phyloP scores from a whole-genome alignment of 1,140 invertebrate genomes.

The Centruroides vittatus region DNA sequence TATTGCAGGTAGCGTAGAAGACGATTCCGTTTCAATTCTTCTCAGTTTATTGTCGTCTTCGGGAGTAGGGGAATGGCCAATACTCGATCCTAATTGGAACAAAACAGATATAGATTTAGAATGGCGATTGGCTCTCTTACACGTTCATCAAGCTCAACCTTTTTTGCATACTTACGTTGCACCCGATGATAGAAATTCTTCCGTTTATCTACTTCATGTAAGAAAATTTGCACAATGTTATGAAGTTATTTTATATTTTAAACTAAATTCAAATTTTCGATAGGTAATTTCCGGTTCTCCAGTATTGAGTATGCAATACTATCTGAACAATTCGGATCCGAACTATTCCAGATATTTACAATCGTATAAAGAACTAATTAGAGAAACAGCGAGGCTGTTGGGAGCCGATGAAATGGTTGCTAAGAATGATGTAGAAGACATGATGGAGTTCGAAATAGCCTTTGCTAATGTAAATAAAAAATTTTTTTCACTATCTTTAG shows the following conservation, averaged over 20 bases:
- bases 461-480: constrained; percentile 38
- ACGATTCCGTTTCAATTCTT: constrained; percentile 24
- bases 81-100: constrained; percentile 28
- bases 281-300: constrained; percentile 27
- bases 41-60: constrained; percentile 21
- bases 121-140: constrained; percentile 33
- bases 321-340: constrained; percentile 26
- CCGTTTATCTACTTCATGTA: constrained; percentile 33
- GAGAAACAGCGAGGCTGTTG: constrained; percentile 31
- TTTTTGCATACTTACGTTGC: constrained; percentile 36
- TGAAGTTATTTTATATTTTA: neutral
- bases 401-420: constrained; percentile 28
- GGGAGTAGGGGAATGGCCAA: constrained; percentile 35
- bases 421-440: constrained; percentile 32
- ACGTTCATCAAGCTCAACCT: constrained; percentile 36
- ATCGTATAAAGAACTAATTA: constrained; percentile 27
- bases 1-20: constrained; percentile 18
- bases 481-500: neutral
- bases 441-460: constrained; percentile 34
- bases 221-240: constrained; percentile 10
- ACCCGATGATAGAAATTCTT: constrained; percentile 37
- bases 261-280: neutral
- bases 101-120: constrained; percentile 25
- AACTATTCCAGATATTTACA: constrained; percentile 26
- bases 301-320: constrained; percentile 28